Evolutionary conservation across 2,888 invertebrate species (phyloP).

Genomic region (Automeris io): DNA sequence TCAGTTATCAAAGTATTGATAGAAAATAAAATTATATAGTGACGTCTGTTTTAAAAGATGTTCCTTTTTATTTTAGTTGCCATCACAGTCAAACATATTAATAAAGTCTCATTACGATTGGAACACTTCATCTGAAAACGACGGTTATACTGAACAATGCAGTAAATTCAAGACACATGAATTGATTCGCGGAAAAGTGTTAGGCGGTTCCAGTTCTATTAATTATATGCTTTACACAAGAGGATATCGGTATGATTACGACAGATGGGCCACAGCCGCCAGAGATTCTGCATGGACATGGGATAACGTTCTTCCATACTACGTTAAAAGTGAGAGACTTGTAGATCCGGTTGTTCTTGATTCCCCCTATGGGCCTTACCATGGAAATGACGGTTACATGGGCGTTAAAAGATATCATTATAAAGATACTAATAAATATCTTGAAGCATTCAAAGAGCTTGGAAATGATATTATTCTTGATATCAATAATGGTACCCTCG

Average conservation of each 20-base stretch:
- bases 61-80: constrained; percentile 8
- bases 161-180: constrained; percentile 1
- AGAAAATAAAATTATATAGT: too few relatives aligned
- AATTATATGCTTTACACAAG: constrained; percentile 70
- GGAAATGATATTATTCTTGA: constrained; percentile 39
- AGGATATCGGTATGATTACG: constrained; percentile 36
- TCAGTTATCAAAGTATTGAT: too few relatives aligned
- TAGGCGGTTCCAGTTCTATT: constrained; percentile 71
- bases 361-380: constrained; percentile 18
- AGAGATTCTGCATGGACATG: constrained; percentile 71
- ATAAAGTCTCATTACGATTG: constrained; percentile 6
- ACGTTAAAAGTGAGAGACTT: constrained; percentile 56
- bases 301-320: constrained; percentile 56
- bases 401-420: constrained; percentile 23
- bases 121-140: constrained; percentile 34
- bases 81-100: neutral
- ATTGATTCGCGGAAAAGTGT: constrained; percentile 69
- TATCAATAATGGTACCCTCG: constrained; percentile 37
- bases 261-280: constrained; percentile 60
- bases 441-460: constrained; percentile 45
- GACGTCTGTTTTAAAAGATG: too few relatives aligned
- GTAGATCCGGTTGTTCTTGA: constrained; percentile 19
- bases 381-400: constrained; percentile 25
- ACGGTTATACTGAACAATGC: constrained; percentile 25
- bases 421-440: constrained; percentile 18